Evolutionary conservation across 2,113 vertebrate species (phyloP).

Genomic region (Phalacrocorax pelagicus): DNA sequence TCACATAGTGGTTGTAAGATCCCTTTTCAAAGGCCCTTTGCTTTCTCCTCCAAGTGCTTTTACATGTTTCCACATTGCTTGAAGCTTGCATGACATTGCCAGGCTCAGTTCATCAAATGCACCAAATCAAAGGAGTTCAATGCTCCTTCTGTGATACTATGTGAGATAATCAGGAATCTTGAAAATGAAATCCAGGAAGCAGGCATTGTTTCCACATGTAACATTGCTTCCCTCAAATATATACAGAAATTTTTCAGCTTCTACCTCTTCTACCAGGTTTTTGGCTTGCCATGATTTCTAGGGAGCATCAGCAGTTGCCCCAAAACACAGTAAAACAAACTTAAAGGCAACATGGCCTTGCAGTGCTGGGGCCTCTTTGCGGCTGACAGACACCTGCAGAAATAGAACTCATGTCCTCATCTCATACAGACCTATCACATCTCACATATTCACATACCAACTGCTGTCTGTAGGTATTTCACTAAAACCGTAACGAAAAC

Average conservation of each 20-base stretch:
- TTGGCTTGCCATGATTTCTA: neutral
- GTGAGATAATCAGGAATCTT: neutral
- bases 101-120: neutral
- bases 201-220: neutral
- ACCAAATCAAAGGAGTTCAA: neutral
- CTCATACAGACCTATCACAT: neutral
- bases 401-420: neutral
- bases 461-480: neutral
- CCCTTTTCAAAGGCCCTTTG: neutral
- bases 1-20: neutral
- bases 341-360: neutral
- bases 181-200: neutral
- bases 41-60: neutral
- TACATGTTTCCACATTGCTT: neutral
- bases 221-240: neutral
- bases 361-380: rapidly evolving
- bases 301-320: neutral
- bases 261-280: neutral
- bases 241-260: neutral
- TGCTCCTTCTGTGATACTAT: neutral
- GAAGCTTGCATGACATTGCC: neutral
- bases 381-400: neutral
- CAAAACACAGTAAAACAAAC: neutral
- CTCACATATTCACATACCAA: neutral
- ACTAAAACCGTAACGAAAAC: neutral